A percentile compares a stretch with the other conserved stretches of the same genome.
phyloP scores from a whole-genome alignment of 2,888 invertebrate genomes.

The Unio pictorum region DNA sequence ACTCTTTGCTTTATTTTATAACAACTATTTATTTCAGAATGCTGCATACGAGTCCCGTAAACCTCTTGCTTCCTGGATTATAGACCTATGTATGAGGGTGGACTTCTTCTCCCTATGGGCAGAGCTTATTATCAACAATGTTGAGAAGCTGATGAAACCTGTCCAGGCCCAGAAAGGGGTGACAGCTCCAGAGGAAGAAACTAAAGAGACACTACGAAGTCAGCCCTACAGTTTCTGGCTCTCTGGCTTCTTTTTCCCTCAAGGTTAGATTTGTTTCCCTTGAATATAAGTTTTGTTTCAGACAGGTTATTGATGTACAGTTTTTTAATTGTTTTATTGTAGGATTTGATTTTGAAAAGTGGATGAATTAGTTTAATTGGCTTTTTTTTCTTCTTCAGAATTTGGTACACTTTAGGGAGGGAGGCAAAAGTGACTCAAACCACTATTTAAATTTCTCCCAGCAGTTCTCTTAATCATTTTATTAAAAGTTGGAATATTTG shows the following conservation, averaged over 20 bases:
- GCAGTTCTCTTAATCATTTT: no score
- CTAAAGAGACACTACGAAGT: slow-evolving; percentile 33
- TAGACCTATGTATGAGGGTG: slow-evolving; percentile 63
- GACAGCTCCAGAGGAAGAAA: slow-evolving; percentile 21
- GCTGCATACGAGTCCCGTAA: slow-evolving; percentile 69
- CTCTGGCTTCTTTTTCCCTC: slow-evolving; percentile 70
- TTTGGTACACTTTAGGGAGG: no score
- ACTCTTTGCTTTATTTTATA: background rate
- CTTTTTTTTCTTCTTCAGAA: no score
- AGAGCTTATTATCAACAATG: slow-evolving; percentile 54
- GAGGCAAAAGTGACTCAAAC: no score
- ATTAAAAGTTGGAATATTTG: no score
- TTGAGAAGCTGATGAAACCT: slow-evolving; percentile 55
- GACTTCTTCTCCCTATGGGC: slow-evolving; percentile 69
- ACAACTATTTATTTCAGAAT: slow-evolving; percentile 42
- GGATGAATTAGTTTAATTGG: no score
- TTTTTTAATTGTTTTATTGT: no score
- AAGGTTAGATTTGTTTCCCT: slow-evolving; percentile 52
- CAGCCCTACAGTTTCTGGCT: slow-evolving; percentile 68
- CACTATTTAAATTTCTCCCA: no score
- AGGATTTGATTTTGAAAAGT: no score
- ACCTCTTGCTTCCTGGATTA: slow-evolving; percentile 66
- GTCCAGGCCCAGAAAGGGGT: slow-evolving; percentile 21
- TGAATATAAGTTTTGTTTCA: background rate
- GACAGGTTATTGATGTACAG: no score